Base-by-base conservation (phyloP, 2,113 vertebrate species). In the Otolemur garnettii region DNA sequence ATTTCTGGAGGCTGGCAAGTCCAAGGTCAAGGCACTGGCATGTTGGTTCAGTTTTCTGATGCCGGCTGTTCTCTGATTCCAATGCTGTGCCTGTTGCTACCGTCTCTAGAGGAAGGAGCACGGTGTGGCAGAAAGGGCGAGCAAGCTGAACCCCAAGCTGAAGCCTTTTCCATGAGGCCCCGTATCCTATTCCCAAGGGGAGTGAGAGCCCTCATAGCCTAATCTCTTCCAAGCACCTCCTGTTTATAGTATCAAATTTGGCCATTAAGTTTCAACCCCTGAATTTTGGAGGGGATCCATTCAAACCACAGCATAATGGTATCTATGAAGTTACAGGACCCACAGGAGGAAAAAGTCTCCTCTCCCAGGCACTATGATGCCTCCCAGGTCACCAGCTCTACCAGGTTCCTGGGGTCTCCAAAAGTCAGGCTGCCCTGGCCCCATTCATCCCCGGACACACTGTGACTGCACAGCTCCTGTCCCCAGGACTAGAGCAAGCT, bases 401-500 rank as follows among this genome's bases (percentile, higher is more conserved):
- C 30, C 9, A 33, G 35, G 6, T 57, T 28, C 53, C 68, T n/a
- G 11, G 53, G 62, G 45, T 91, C 80, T 53, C 71, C 33, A 28
- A 18, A 60, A 53, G 62, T 26, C 55, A 72, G 35, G 28, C 24
- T 57, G 82, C 24, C 2, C 71, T 57, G n/a, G 66, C 38, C 72
- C n/a, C 10, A 22, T 38, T 69, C 79, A 71, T 87, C 78, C 62
- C 2, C 35, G 71, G 89, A 93, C 55, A 18, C 30, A 45, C 33
- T 13, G 45, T 38, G 45, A 53, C 75, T 78, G 45, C 94, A 89
- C 62, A 86, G 9, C 38, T 94, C 87, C 69, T 74, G 24, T 96
- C 88, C 91, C 71, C 62, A 86, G 74, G 83, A 94, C 91, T 71
- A 94, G 55, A 83, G 92, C 95, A 96, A 75, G 87, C 96, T 93